Evolutionary conservation across 2,888 invertebrate genomes (phyloP).

Genomic region (Ornithoptera priamus): DNA sequence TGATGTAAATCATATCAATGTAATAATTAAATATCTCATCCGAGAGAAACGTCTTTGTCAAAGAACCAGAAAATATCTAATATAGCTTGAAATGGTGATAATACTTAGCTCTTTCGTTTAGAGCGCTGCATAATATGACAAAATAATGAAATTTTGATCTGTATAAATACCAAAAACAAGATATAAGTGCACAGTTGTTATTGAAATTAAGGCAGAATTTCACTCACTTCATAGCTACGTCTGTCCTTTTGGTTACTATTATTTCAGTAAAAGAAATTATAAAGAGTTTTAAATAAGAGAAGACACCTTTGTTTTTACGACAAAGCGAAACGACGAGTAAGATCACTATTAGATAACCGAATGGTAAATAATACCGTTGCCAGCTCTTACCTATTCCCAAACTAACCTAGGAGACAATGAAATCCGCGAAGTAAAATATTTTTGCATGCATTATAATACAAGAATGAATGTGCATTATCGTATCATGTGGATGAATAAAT

Average conservation of each 20-base stretch:
- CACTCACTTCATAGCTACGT: too few relatives aligned
- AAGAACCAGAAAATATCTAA: conserved; percentile 10
- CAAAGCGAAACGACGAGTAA: too few relatives aligned
- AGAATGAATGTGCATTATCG: background rate
- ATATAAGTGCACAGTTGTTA: too few relatives aligned
- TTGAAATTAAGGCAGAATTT: too few relatives aligned
- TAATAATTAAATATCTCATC: conserved; percentile 9
- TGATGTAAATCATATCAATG: conserved; percentile 4
- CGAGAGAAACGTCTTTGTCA: background rate
- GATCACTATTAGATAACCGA: too few relatives aligned
- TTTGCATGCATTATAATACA: background rate
- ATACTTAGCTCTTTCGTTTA: background rate
- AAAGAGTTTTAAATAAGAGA: too few relatives aligned
- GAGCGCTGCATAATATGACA: conserved; percentile 4
- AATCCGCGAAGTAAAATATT: background rate
- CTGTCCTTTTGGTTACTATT: too few relatives aligned
- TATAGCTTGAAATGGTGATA: conserved; percentile 7
- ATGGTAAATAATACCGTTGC: background rate
- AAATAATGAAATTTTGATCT: background rate
- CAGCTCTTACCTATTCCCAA: background rate
- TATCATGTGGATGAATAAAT: background rate
- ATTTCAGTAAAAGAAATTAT: too few relatives aligned
- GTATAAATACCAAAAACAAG: too few relatives aligned
- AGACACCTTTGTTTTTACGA: too few relatives aligned
- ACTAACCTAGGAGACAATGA: background rate